Conservation (phyloP, 2,888 invertebrate species). For the Venustoraphidia nigricollis region DNA sequence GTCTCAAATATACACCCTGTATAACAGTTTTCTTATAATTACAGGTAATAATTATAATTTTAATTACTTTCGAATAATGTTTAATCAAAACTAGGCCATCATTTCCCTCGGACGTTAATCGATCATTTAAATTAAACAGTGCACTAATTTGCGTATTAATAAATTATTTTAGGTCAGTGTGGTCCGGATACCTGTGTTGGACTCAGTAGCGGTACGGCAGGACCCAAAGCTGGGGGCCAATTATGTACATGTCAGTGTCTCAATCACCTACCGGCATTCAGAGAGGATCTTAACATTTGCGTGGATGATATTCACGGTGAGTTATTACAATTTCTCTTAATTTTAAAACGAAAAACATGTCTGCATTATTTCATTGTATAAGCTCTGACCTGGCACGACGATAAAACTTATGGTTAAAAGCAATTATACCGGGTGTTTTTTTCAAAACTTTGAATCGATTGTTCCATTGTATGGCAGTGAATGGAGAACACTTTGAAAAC, state of each 20-base stretch:
- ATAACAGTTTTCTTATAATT: too few relatives aligned
- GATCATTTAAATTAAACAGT: not conserved
- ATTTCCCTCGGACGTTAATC: not conserved
- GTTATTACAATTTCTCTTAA: constrained; percentile 15
- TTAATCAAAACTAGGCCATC: not conserved
- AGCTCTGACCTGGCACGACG: too few relatives aligned
- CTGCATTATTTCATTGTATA: too few relatives aligned
- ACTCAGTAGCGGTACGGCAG: constrained; percentile 49
- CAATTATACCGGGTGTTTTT: too few relatives aligned
- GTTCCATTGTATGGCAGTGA: too few relatives aligned
- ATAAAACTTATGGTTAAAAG: too few relatives aligned
- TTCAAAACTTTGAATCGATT: too few relatives aligned
- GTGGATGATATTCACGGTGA: constrained; percentile 76
- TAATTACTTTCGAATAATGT: not conserved
- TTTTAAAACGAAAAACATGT: not conserved
- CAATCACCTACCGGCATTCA: constrained; percentile 57
- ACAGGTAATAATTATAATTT: too few relatives aligned
- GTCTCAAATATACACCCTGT: too few relatives aligned
- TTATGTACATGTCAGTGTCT: constrained; percentile 67
- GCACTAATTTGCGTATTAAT: not conserved
- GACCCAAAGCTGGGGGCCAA: constrained; percentile 21
- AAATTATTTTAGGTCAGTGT: constrained; percentile 22
- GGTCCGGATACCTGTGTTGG: constrained; percentile 49
- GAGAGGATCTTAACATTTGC: constrained; percentile 72
- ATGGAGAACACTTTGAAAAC: too few relatives aligned